A percentile compares a stretch with the other conserved stretches of the same genome.
phyloP scores from a whole-genome alignment of 2,797 vertebrate genomes.

The Rhabdomys pumilio region DNA sequence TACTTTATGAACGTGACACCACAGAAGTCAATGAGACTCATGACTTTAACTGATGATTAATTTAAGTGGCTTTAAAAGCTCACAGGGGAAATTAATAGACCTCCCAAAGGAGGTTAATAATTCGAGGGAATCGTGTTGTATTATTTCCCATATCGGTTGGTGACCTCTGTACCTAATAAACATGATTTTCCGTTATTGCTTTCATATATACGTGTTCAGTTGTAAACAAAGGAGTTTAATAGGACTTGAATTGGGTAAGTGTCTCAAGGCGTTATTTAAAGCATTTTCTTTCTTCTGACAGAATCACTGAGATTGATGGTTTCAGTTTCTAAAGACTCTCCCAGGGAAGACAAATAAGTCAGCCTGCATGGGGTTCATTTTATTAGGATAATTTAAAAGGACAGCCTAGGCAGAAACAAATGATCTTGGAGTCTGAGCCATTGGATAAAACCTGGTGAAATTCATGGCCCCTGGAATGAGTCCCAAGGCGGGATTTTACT shows the following conservation, averaged over 20 bases:
- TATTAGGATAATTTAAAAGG: conserved; percentile 47
- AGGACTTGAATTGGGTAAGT: background rate
- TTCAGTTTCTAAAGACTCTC: background rate
- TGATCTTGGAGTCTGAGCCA: background rate
- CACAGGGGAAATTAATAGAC: conserved; percentile 35
- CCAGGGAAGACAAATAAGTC: conserved; percentile 19
- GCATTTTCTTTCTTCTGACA: background rate
- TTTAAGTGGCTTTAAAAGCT: conserved; percentile 10
- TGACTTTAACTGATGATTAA: background rate
- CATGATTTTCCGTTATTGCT: background rate
- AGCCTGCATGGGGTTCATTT: background rate
- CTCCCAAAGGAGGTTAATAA: conserved; percentile 38
- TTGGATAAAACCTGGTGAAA: background rate
- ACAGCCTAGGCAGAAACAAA: background rate
- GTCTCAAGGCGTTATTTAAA: background rate
- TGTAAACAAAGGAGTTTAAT: background rate
- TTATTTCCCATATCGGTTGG: background rate
- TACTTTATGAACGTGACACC: background rate
- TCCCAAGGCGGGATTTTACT: background rate
- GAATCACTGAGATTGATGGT: conserved; percentile 16
- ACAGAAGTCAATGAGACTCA: background rate
- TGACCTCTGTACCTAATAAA: background rate
- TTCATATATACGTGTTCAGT: background rate
- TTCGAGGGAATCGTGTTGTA: background rate
- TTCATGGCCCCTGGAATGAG: background rate